These are phyloP conservation scores for Lacanobia wlatinum DNA, from an alignment of 2,888 invertebrate genomes.

Conservation along the genomic window DNA sequence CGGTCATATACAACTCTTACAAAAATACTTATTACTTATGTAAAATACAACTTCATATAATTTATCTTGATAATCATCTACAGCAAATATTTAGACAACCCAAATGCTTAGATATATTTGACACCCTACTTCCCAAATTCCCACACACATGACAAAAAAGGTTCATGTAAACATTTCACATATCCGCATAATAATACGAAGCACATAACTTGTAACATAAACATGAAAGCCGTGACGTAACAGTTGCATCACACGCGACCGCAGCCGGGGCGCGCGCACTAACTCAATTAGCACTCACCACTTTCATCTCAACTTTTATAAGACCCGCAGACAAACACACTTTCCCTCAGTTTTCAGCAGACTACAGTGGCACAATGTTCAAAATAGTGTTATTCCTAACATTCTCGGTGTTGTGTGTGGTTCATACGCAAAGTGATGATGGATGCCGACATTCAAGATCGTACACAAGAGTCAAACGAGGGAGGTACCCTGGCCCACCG, in stretches of 20 bases:
- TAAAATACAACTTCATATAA: conserved; percentile 1
- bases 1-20: not conserved
- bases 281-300: conserved; percentile 82
- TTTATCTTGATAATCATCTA: conserved; percentile 15
- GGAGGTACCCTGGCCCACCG: conserved; percentile 80
- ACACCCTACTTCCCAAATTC: conserved; percentile 35
- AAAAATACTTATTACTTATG: not conserved
- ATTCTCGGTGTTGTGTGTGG: conserved; percentile 65
- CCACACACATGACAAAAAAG: conserved; percentile 34
- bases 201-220: conserved; percentile 43
- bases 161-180: conserved; percentile 40
- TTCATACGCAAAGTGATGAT: conserved; percentile 71
- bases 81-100: conserved; percentile 29
- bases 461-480: conserved; percentile 79
- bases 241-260: conserved; percentile 62
- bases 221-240: conserved; percentile 70
- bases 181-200: conserved; percentile 47
- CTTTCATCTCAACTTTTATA: conserved; percentile 86
- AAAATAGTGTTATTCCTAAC: conserved; percentile 57
- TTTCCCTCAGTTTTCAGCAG: conserved; percentile 82
- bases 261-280: conserved; percentile 70
- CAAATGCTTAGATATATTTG: conserved; percentile 11
- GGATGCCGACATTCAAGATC: conserved; percentile 56
- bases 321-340: conserved; percentile 73
- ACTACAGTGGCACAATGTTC: conserved; percentile 54